Percentiles rank a stretch among this genome's conserved stretches.
Evolutionary conservation across 2,888 invertebrate genomes (phyloP).

Genomic region (Apamea anceps): DNA sequence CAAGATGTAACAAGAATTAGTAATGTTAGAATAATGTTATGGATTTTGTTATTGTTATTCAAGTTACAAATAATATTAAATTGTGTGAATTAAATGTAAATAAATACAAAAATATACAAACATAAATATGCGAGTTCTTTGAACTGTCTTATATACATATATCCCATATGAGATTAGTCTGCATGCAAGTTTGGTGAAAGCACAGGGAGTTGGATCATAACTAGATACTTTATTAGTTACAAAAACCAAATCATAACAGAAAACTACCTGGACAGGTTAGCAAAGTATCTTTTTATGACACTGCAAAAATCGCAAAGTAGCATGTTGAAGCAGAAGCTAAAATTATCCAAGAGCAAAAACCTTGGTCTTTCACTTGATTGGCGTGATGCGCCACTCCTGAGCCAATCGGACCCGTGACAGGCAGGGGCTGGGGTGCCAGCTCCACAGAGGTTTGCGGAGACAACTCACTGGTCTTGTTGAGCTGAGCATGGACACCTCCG

Average conservation of each 20-base stretch:
- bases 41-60: not conserved
- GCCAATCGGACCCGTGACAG: slow-evolving; percentile 84
- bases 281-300: slow-evolving; percentile 70
- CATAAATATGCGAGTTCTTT: slow-evolving; percentile 13
- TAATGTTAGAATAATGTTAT: slow-evolving; percentile 19
- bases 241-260: slow-evolving; percentile 16
- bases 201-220: slow-evolving; percentile 54
- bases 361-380: slow-evolving; percentile 91
- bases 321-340: slow-evolving; percentile 82
- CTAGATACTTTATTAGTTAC: slow-evolving; percentile 51
- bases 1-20: not conserved
- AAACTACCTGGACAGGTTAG: not conserved
- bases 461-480: slow-evolving; percentile 90
- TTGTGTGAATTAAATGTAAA: slow-evolving; percentile 22
- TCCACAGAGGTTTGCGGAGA: slow-evolving; percentile 87
- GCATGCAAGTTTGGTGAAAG: slow-evolving; percentile 59
- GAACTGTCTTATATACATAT: slow-evolving; percentile 9
- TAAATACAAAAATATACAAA: slow-evolving; percentile 29
- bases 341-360: slow-evolving; percentile 82
- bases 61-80: slow-evolving; percentile 12
- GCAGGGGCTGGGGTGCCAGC: slow-evolving; percentile 80
- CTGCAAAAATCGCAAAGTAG: slow-evolving; percentile 87
- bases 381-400: slow-evolving; percentile 86
- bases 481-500: slow-evolving; percentile 84
- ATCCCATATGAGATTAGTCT: slow-evolving; percentile 4